phyloP scores from a whole-genome alignment of 2,113 vertebrate species.

The Lucifuga dentata region DNA sequence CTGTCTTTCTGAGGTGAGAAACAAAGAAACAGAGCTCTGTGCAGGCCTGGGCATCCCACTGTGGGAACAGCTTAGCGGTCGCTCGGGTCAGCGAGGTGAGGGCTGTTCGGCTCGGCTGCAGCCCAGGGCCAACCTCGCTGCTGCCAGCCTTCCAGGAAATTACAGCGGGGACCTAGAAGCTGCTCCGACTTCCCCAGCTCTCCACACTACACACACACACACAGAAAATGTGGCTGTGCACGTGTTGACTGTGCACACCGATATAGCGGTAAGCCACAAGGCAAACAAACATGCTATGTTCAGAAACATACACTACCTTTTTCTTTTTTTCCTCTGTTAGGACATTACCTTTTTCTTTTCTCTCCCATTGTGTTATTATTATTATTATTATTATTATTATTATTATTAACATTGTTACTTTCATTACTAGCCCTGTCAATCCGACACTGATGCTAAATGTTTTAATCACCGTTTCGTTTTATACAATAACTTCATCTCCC shows the following conservation, averaged over 20 bases:
- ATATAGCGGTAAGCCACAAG: not conserved
- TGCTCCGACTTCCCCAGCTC: slow-evolving; percentile 53
- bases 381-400: no score
- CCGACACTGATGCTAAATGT: no score
- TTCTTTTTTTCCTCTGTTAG: no score
- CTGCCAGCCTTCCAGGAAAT: slow-evolving; percentile 81
- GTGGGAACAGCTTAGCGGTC: slow-evolving; percentile 72
- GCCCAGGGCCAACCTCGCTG: slow-evolving; percentile 71
- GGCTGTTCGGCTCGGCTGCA: slow-evolving; percentile 69
- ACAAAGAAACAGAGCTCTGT: slow-evolving; percentile 45
- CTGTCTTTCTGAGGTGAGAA: slow-evolving; percentile 40
- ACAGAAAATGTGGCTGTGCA: not conserved
- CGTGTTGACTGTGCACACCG: no score
- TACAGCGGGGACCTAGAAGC: slow-evolving; percentile 76
- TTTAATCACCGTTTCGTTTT: no score
- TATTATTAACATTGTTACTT: no score
- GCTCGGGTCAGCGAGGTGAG: slow-evolving; percentile 72
- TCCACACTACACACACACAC: slow-evolving; percentile 5
- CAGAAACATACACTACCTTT: no score
- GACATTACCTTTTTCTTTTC: no score
- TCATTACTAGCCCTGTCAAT: no score
- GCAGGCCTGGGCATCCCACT: slow-evolving; percentile 52
- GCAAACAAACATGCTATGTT: no score
- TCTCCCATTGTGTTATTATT: no score
- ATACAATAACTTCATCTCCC: no score